Evolutionary conservation across 2,797 vertebrate genomes (phyloP).

Genomic region (Phoxinus dragarum): DNA sequence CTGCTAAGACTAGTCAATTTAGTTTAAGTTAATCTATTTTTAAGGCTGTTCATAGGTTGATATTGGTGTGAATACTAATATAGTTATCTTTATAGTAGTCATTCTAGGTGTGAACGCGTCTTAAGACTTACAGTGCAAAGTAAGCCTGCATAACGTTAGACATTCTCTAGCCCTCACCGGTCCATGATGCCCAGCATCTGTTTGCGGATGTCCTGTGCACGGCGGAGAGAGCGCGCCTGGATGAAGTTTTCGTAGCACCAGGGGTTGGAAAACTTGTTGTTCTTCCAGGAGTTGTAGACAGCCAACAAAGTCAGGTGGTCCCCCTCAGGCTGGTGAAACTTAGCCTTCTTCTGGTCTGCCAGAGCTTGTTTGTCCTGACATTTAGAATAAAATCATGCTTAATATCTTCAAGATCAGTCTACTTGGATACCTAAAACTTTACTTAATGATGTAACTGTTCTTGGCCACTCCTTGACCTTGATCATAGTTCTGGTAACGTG

Average conservation of each 20-base stretch:
- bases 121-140: neutral
- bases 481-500: neutral
- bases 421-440: neutral
- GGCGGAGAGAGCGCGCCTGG: constrained; percentile 92
- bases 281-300: constrained; percentile 99
- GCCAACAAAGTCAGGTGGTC: constrained; percentile 96
- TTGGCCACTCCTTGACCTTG: neutral
- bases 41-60: neutral
- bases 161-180: constrained; percentile 75
- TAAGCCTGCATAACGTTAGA: neutral
- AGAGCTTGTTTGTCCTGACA: constrained; percentile 95
- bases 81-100: too few relatives aligned
- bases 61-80: too few relatives aligned
- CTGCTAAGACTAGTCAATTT: neutral
- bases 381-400: constrained; percentile 16
- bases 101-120: too few relatives aligned
- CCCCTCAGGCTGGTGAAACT: constrained; percentile 97
- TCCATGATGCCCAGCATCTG: constrained; percentile 99
- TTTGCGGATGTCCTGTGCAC: constrained; percentile 97
- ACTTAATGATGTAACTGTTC: neutral
- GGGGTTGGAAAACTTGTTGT: constrained; percentile 98
- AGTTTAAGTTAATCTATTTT: neutral
- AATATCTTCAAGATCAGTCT: neutral
- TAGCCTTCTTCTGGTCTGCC: constrained; percentile 98
- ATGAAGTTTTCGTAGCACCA: constrained; percentile 99